These are phyloP conservation scores for Drepanosiphum platanoidis DNA, from an alignment of 2,888 invertebrate genomes.

Conservation along the genomic window DNA sequence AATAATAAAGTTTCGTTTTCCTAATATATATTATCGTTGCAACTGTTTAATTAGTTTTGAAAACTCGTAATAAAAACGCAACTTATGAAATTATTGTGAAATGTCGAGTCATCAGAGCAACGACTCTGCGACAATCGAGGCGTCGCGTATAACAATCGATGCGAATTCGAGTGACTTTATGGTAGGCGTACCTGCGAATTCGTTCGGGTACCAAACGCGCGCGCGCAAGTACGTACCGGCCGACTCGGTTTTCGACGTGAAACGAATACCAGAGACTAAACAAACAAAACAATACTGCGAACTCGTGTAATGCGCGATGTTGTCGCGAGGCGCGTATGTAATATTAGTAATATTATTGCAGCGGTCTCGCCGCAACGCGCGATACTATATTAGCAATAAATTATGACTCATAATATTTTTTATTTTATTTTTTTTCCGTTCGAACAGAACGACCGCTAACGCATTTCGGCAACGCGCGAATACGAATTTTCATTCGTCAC, in stretches of 20 bases:
- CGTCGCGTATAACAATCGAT: background rate
- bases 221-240: background rate
- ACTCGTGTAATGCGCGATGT: background rate
- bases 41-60: too few relatives aligned
- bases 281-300: slow-evolving; percentile 31
- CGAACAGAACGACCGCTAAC: background rate
- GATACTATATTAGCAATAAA: slow-evolving; percentile 18
- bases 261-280: slow-evolving; percentile 37
- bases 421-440: background rate
- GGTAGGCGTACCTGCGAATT: background rate
- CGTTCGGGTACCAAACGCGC: background rate
- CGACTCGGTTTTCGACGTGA: slow-evolving; percentile 13
- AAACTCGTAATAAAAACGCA: too few relatives aligned
- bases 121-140: too few relatives aligned
- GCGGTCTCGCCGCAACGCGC: background rate
- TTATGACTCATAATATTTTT: slow-evolving; percentile 38
- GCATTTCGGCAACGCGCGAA: slow-evolving; percentile 8
- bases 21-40: too few relatives aligned
- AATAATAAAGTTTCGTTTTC: too few relatives aligned
- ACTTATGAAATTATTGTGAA: too few relatives aligned
- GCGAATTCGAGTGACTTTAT: background rate
- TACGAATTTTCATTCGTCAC: background rate
- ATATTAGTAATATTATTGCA: background rate
- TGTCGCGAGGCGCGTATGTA: background rate
- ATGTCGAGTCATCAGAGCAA: too few relatives aligned